Percentiles rank a stretch among this genome's conserved stretches.
phyloP scores from a whole-genome alignment of 30 jellyfish, hydroid and myxozoan genomes.

The Chrysaora quinquecirrha region DNA sequence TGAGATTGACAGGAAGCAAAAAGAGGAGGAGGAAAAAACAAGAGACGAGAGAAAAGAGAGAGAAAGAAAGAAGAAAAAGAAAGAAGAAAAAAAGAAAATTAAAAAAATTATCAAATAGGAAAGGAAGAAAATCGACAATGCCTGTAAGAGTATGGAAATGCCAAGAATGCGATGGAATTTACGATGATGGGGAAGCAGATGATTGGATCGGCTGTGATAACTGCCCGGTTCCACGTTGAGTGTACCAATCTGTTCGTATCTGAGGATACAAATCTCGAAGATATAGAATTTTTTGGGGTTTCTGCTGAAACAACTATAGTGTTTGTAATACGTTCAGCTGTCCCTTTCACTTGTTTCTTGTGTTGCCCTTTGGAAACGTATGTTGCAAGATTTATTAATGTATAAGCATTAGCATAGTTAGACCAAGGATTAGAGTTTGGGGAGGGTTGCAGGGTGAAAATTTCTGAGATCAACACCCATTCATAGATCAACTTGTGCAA shows the following conservation, averaged over 20 bases:
- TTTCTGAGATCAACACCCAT: no score
- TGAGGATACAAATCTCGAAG: neutral
- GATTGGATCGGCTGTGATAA: neutral
- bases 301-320: neutral
- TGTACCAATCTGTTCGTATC: neutral
- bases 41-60: neutral
- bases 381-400: no score
- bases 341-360: no score
- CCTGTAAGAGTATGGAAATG: neutral
- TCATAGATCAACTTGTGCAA: no score
- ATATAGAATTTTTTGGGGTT: neutral
- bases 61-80: neutral
- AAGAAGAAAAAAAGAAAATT: neutral
- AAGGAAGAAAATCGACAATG: neutral
- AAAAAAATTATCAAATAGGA: neutral
- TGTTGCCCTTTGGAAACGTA: no score
- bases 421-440: no score
- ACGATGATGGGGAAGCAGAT: neutral
- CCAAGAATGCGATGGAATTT: neutral
- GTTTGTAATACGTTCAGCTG: no score
- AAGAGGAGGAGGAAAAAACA: neutral
- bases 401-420: no score
- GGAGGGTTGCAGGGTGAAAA: no score
- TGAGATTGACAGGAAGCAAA: neutral
- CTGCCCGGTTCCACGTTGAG: neutral